phyloP scores from a whole-genome alignment of 2,888 invertebrate species.

The Lydus trimaculatus region DNA sequence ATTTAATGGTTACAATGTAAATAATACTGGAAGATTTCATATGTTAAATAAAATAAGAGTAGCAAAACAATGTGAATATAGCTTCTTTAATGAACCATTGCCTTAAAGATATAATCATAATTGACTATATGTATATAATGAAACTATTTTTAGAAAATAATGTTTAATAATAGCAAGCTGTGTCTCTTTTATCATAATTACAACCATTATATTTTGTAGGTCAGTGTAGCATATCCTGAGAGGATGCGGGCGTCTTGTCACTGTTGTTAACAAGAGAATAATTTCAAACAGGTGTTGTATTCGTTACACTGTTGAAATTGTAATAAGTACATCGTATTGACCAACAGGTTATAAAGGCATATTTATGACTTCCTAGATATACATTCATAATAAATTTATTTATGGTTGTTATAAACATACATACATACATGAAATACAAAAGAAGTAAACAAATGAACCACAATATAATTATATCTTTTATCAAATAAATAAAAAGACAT shows the following conservation, averaged over 20 bases:
- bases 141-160: not conserved
- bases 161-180: slow-evolving; percentile 3
- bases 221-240: slow-evolving; percentile 1
- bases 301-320: slow-evolving; percentile 1
- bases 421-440: not conserved
- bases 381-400: not conserved
- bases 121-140: not conserved
- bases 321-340: not conserved
- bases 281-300: slow-evolving; percentile 7
- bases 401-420: not conserved
- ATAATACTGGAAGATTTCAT: not conserved
- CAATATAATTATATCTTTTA: not conserved
- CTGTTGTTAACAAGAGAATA: not conserved
- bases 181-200: not conserved
- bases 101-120: too few species aligned
- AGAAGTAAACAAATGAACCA: not conserved
- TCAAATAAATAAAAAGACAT: not conserved
- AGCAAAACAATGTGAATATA: too few species aligned
- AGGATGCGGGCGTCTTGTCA: slow-evolving; percentile 8
- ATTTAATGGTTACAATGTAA: not conserved
- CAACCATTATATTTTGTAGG: slow-evolving; percentile 1
- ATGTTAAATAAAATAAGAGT: too few species aligned
- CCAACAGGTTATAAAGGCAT: not conserved
- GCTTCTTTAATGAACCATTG: not conserved
- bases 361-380: not conserved